Base-by-base conservation (phyloP, 30 jellyfish, hydroid and myxozoan genomes). In the Haliclystus octoradiatus region DNA sequence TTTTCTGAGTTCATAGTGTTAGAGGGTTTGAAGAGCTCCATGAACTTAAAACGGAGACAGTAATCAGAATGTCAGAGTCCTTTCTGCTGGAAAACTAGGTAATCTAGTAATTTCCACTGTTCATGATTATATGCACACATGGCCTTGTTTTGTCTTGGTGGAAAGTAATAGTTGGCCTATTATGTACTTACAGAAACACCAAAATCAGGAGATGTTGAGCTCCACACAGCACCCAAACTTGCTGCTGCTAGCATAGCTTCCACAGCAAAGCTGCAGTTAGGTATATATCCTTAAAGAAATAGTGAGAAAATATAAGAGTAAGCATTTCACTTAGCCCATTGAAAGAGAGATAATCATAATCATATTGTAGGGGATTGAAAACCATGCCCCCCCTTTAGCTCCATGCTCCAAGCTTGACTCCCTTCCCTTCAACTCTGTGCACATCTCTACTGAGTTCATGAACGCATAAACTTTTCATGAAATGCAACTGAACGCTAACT, bases 161-260 rank as follows among this genome's bases (percentile, higher is more conserved):
- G n/a, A n/a, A n/a, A n/a, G n/a, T n/a, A n/a, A n/a, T n/a, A n/a
- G n/a, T n/a, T n/a, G n/a, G n/a, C 19, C 14, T 24, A 31, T 29
- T 34, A 15, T 0, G 24, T 24, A 72, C 94, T 68, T 63, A 88
- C 97, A 0, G 92, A 51, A 22, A 89, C 98, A 26, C 98, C 98
- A 76, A 81, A 89, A 28, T 89, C 98, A 19, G 98, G 98, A 0
- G 98, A 89, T 14, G 98, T 76, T 26, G 95, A 89, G 65, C 95
- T 89, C 98, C 98, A 89, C 19, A 89, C 73, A 12, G 95, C 98
- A 71, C 98, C 98, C 35, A 89, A 70, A 63, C 95, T 79, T 27
- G 98, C 85, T 15, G 98, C 64, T 4, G 98, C 98, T 31, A 89
- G 66, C 95, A 89, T 81, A 7, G 92, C 93, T 52, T 82, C 95